These are phyloP conservation scores for Tridacna crocea DNA, from an alignment of 2,888 invertebrate genomes.

Conservation along the genomic window DNA sequence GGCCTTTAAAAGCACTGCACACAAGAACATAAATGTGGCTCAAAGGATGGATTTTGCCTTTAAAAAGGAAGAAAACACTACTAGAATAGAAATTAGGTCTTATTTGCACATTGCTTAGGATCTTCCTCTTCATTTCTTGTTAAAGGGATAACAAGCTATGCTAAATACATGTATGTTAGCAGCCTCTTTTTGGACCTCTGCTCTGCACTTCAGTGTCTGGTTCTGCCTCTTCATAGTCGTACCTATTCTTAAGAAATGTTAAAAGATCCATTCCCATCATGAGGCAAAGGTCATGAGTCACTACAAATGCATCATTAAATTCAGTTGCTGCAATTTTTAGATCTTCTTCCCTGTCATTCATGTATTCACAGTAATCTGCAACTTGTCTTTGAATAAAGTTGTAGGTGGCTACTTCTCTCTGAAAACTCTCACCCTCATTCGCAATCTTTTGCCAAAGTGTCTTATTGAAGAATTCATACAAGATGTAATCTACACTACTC, in stretches of 20 bases:
- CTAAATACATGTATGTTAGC: conserved; percentile 13
- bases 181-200: conserved; percentile 30
- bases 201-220: conserved; percentile 25
- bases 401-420: conserved; percentile 67
- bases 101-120: too few relatives aligned
- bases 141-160: too few relatives aligned
- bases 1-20: too few relatives aligned
- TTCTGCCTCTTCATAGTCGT: conserved; percentile 51
- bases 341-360: not conserved
- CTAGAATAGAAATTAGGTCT: too few relatives aligned
- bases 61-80: too few relatives aligned
- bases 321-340: conserved; percentile 50
- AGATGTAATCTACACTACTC: conserved; percentile 77
- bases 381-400: conserved; percentile 58
- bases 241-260: conserved; percentile 52
- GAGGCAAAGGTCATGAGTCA: conserved; percentile 64
- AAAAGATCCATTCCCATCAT: conserved; percentile 61
- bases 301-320: conserved; percentile 62
- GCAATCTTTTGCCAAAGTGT: conserved; percentile 77
- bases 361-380: conserved; percentile 33
- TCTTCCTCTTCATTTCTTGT: too few relatives aligned
- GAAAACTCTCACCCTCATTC: conserved; percentile 69
- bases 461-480: conserved; percentile 80
- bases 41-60: too few relatives aligned
- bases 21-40: too few relatives aligned